Conservation (phyloP, 92 coral and sea anemone species). For the Zoanthus sociatus region DNA sequence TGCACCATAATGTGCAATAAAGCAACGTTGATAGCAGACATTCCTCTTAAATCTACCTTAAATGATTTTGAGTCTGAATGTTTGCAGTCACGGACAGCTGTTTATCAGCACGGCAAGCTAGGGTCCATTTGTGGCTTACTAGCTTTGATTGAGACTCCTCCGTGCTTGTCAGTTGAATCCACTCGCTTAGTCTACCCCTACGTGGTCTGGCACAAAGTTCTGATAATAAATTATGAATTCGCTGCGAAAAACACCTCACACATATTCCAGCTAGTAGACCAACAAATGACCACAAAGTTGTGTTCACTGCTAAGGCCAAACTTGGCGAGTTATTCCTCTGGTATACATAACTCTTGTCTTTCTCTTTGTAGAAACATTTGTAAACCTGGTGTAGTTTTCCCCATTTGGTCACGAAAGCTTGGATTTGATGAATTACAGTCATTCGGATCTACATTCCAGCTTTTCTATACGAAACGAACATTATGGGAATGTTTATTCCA, state of each 20-base stretch:
- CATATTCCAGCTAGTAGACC: conserved; percentile 12
- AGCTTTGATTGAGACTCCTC: not conserved
- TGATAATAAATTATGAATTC: conserved; percentile 20
- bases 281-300: conserved; percentile 21
- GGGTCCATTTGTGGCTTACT: not conserved
- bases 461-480: conserved; percentile 4
- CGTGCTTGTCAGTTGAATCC: conserved; percentile 14
- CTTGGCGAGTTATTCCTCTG: conserved; percentile 3
- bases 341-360: conserved; percentile 15
- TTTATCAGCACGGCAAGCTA: too few species aligned
- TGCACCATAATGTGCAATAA: too few species aligned
- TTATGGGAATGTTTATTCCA: not conserved
- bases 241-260: not conserved
- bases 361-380: conserved; percentile 17
- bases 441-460: not conserved
- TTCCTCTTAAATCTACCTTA: too few species aligned
- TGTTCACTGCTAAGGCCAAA: conserved; percentile 4
- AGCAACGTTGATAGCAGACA: too few species aligned
- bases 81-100: too few species aligned
- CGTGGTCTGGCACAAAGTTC: not conserved
- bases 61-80: too few species aligned
- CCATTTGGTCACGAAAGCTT: conserved; percentile 18
- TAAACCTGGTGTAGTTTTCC: conserved; percentile 3
- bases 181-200: not conserved
- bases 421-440: not conserved